Base-by-base conservation (phyloP, 2,888 invertebrate species). In the Lepidochrysops patricia region DNA sequence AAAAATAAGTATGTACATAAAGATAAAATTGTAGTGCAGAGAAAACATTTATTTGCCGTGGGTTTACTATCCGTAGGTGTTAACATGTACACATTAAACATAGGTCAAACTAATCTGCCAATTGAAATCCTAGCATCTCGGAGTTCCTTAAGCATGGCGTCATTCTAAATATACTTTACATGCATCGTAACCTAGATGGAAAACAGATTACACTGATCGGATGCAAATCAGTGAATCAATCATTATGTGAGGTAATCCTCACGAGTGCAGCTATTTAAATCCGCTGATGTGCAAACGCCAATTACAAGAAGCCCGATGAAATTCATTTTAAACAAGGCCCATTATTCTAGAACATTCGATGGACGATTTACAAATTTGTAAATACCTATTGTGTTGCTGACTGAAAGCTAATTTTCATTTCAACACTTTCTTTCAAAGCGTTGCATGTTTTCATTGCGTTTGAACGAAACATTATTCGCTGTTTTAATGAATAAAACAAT, bases 401-500 rank as follows among this genome's bases (percentile, higher is more conserved):
- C n/a, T n/a, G n/a, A n/a, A 15, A 27, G 50, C 7, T 27, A 29
- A 52, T 52, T 52, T 26, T 13, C 27, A 29, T 52, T 27, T 15
- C 15, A 54, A 32, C 48, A 25, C 54, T 54, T 29, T 54, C 54
- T 32, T 54, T 19, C 15, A 27, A 49, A 49, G 9, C 54, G 13
- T 26, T 29, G 54, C 54, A 54, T 29, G 32, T 32, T 54, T 19
- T 50, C 50, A 27, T 50, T 54, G 29, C 19, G 15, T 29, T 29
- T 19, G 4, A 19, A 15, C 13, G 43, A 25, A 54, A 15, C 29
- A 54, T 29, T 54, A 15, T 25, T 54, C 29, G 19, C 54, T 15
- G 19, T 29, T 32, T 12, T 32, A 32, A 54, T 54, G 29, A 32
- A 54, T 63, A 50, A 62, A 65, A 63, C 63, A 70, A 65, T 63